phyloP scores from a whole-genome alignment of 2,797 vertebrate species.

The Pempheris klunzingeri region DNA sequence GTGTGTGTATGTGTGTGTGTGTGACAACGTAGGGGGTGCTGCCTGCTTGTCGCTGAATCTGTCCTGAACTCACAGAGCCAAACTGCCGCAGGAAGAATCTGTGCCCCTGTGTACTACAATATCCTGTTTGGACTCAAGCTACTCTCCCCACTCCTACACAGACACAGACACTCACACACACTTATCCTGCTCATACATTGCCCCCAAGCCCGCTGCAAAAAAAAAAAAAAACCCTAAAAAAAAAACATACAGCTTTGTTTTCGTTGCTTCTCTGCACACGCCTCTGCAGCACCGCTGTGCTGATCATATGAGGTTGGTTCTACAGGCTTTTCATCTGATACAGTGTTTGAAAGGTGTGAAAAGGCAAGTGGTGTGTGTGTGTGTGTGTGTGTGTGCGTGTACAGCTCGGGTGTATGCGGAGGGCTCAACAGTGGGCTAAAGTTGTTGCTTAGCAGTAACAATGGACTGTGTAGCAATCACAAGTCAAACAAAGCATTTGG shows the following conservation, averaged over 20 bases:
- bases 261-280: constrained; percentile 52
- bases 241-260: constrained; percentile 66
- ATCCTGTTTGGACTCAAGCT: constrained; percentile 82
- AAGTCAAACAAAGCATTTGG: constrained; percentile 35
- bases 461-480: constrained; percentile 36
- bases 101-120: constrained; percentile 79
- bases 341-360: constrained; percentile 6
- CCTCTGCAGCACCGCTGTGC: constrained; percentile 27
- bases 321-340: constrained; percentile 37
- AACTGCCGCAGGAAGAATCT: constrained; percentile 73
- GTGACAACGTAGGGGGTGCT: constrained; percentile 36
- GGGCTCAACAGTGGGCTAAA: background rate
- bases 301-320: constrained; percentile 36
- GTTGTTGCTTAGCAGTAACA: constrained; percentile 39
- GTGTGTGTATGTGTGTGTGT: constrained; percentile 18
- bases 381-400: background rate
- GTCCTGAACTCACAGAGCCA: constrained; percentile 68
- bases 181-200: constrained; percentile 38
- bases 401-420: background rate
- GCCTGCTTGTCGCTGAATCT: constrained; percentile 55
- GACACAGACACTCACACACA: constrained; percentile 32
- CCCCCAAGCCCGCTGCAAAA: constrained; percentile 34
- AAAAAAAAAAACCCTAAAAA: too few species aligned
- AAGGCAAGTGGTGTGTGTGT: background rate
- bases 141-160: constrained; percentile 41